Percentiles rank a stretch among this genome's conserved stretches.
phyloP scores from a whole-genome alignment of 1,140 invertebrate genomes.

The Pseudomyrmex pallidus region DNA sequence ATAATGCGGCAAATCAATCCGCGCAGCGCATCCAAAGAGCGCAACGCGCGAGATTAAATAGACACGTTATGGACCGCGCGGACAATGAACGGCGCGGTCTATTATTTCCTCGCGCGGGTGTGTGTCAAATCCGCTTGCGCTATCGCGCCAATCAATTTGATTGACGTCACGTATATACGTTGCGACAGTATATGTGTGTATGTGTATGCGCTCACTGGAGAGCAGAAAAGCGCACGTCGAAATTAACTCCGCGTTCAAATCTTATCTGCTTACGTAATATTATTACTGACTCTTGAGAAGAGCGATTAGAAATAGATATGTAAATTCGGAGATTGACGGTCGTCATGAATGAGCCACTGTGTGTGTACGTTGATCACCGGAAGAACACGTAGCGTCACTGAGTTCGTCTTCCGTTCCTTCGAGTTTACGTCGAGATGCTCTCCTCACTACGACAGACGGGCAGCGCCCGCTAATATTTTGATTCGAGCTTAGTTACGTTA shows the following conservation, averaged over 20 bases:
- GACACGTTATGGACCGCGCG: conserved; percentile 18
- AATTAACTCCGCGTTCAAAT: too few species aligned
- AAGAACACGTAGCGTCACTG: not conserved
- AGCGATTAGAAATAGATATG: not conserved
- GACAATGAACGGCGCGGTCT: conserved; percentile 25
- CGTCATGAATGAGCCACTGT: conserved; percentile 3
- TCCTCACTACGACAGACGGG: conserved; percentile 6
- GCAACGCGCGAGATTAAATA: conserved; percentile 53
- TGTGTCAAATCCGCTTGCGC: not conserved
- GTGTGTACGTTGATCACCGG: not conserved
- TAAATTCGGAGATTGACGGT: not conserved
- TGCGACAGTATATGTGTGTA: not conserved
- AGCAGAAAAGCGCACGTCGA: too few species aligned
- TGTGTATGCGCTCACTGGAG: not conserved
- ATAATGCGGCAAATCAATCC: conserved; percentile 55
- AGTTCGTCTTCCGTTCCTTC: conserved; percentile 13
- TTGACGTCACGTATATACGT: not conserved
- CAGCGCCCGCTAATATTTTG: conserved; percentile 61
- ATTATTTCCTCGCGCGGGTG: conserved; percentile 42
- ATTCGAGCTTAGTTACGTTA: conserved; percentile 69
- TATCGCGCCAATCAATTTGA: not conserved
- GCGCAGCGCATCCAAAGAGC: conserved; percentile 36
- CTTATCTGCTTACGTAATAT: too few species aligned
- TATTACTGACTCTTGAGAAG: too few species aligned
- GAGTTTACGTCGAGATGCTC: not conserved